phyloP scores from a whole-genome alignment of 2,888 invertebrate genomes.

The Cosmorhoe ocellata region DNA sequence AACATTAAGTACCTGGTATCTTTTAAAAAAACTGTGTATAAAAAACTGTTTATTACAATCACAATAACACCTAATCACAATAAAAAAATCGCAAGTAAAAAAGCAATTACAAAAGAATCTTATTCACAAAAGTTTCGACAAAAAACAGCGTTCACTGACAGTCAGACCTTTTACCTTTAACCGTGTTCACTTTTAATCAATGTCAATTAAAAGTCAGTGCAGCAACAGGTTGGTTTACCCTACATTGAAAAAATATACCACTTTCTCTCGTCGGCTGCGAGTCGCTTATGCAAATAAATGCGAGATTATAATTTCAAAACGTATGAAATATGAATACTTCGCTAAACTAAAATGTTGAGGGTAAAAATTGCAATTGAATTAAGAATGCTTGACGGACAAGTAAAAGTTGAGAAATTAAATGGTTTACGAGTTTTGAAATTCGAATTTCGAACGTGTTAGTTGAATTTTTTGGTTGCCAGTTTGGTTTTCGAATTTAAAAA shows the following conservation, averaged over 20 bases:
- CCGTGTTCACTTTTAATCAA: conserved; percentile 41
- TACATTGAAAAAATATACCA: conserved; percentile 25
- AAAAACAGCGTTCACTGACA: conserved; percentile 15
- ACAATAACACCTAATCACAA: no score
- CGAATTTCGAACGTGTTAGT: neutral
- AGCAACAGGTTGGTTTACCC: conserved; percentile 38
- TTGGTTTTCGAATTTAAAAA: no score
- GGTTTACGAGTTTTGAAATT: neutral
- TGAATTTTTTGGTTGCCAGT: no score
- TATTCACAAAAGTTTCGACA: conserved; percentile 6
- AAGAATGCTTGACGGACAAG: neutral
- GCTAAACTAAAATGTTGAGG: neutral
- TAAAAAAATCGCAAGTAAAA: no score
- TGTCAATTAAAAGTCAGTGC: conserved; percentile 53
- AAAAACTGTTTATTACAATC: no score
- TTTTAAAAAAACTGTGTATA: no score
- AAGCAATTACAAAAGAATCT: neutral
- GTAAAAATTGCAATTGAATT: neutral
- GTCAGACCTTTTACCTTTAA: conserved; percentile 20
- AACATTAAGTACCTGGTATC: no score
- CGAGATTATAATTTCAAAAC: conserved; percentile 20
- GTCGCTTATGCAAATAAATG: conserved; percentile 26
- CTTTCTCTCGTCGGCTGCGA: conserved; percentile 22
- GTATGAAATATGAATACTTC: conserved; percentile 4
- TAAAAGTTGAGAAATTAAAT: neutral